phyloP scores from a whole-genome alignment of 2,113 vertebrate genomes.

The Agelaius phoeniceus region DNA sequence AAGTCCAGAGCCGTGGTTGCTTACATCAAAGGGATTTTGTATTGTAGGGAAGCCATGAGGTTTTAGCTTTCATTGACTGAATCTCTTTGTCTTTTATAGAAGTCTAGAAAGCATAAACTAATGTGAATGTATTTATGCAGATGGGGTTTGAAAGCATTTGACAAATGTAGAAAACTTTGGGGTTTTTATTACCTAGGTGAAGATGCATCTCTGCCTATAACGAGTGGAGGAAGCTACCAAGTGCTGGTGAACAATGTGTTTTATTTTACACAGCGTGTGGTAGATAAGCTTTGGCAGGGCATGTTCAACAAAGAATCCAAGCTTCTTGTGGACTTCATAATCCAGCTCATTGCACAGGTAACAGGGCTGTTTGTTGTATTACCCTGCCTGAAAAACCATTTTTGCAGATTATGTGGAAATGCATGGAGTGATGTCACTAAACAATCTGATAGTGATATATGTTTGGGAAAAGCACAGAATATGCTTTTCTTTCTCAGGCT shows the following conservation, averaged over 20 bases:
- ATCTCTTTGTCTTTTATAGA: background rate
- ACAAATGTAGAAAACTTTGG: background rate
- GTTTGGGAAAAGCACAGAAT: background rate
- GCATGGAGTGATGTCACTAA: background rate
- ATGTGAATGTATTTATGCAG: background rate
- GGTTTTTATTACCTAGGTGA: conserved; percentile 80
- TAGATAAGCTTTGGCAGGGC: conserved; percentile 99
- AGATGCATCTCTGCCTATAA: conserved; percentile 94
- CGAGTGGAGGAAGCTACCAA: conserved; percentile 93
- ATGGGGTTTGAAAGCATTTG: background rate
- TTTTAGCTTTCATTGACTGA: background rate
- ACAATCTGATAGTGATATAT: background rate
- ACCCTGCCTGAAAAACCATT: background rate
- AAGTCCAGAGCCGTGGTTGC: rapidly evolving
- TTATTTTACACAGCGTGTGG: conserved; percentile 96
- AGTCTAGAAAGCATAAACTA: background rate
- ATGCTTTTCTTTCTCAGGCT: background rate
- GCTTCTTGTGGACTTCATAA: conserved; percentile 96
- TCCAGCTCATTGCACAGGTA: conserved; percentile 98
- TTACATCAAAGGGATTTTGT: background rate
- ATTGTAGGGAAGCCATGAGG: background rate
- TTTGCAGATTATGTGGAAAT: background rate
- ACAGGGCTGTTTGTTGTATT: background rate
- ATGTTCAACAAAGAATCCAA: conserved; percentile 99
- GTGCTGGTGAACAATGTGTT: conserved; percentile 98